These are phyloP conservation scores for Emydura subglobosa DNA, from an alignment of 2,113 vertebrate genomes.

Conservation along the genomic window DNA sequence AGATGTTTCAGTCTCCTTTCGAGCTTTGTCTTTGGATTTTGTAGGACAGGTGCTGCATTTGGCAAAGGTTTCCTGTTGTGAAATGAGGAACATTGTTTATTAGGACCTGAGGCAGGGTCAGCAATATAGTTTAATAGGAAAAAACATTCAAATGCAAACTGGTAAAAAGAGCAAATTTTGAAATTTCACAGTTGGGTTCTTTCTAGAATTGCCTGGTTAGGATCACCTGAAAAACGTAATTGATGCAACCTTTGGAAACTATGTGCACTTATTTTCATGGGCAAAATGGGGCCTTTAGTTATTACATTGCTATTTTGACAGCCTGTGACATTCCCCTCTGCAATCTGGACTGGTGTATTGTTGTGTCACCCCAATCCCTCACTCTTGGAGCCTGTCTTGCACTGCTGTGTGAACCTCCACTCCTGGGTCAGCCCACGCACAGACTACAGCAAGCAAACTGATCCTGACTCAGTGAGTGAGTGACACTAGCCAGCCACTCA, in stretches of 20 bases:
- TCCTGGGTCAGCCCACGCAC: no score
- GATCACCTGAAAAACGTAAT: neutral
- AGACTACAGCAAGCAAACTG: no score
- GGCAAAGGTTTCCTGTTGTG: neutral
- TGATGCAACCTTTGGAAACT: neutral
- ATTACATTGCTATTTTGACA: slow-evolving; percentile 15
- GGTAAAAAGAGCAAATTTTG: neutral
- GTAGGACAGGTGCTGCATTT: neutral
- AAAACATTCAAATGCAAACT: neutral
- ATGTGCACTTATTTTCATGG: neutral
- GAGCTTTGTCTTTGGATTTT: neutral
- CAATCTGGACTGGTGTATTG: no score
- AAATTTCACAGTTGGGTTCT: neutral
- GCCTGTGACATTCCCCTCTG: no score
- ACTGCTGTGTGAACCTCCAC: no score
- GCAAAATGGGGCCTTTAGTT: neutral
- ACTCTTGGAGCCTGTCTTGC: no score
- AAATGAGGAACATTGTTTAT: neutral
- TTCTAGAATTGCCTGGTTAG: neutral
- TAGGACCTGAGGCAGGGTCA: neutral
- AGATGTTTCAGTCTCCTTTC: rapidly evolving
- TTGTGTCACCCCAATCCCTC: no score
- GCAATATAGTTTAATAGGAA: neutral
- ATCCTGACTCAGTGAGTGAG: no score
- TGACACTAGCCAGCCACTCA: no score